Evolutionary conservation across 2,888 invertebrate genomes (phyloP).

Genomic region (Azorinus chamasolen): DNA sequence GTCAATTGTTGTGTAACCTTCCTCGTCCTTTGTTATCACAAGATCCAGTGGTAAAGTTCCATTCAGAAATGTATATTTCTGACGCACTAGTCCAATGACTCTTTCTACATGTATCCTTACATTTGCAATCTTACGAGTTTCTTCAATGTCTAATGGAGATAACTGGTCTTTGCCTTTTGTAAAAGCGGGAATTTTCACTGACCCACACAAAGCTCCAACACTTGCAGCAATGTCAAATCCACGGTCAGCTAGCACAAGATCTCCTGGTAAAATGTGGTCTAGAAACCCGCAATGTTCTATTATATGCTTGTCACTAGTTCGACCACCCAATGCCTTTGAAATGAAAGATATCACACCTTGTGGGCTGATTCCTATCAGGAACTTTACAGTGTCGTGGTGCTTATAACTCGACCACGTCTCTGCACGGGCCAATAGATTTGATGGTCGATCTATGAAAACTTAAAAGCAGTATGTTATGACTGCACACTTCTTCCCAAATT

Average conservation of each 20-base stretch:
- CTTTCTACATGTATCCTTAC: slow-evolving; percentile 64
- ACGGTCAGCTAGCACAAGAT: slow-evolving; percentile 59
- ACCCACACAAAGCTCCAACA: slow-evolving; percentile 24
- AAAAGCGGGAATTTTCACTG: slow-evolving; percentile 36
- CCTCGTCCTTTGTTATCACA: slow-evolving; percentile 23
- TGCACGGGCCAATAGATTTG: slow-evolving; percentile 55
- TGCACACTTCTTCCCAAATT: slow-evolving; percentile 20
- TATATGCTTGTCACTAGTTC: slow-evolving; percentile 68
- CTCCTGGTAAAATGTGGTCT: slow-evolving; percentile 60
- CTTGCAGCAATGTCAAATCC: slow-evolving; percentile 45
- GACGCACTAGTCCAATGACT: slow-evolving; percentile 57
- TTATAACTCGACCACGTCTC: slow-evolving; percentile 70
- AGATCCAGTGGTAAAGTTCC: slow-evolving; percentile 46
- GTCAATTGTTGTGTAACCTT: slow-evolving; percentile 37
- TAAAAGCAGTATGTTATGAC: slow-evolving; percentile 63
- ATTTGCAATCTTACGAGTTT: slow-evolving; percentile 55
- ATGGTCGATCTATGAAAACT: slow-evolving; percentile 63
- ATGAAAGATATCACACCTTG: slow-evolving; percentile 68
- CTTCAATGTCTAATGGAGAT: slow-evolving; percentile 53
- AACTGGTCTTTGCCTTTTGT: slow-evolving; percentile 56
- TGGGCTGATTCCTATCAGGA: slow-evolving; percentile 69
- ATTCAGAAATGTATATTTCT: slow-evolving; percentile 61
- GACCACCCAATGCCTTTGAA: slow-evolving; percentile 67
- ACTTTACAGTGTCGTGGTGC: slow-evolving; percentile 69
- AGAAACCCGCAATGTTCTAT: slow-evolving; percentile 66